Evolutionary conservation across 2,888 invertebrate genomes (phyloP).

Genomic region (Oligia strigilis): DNA sequence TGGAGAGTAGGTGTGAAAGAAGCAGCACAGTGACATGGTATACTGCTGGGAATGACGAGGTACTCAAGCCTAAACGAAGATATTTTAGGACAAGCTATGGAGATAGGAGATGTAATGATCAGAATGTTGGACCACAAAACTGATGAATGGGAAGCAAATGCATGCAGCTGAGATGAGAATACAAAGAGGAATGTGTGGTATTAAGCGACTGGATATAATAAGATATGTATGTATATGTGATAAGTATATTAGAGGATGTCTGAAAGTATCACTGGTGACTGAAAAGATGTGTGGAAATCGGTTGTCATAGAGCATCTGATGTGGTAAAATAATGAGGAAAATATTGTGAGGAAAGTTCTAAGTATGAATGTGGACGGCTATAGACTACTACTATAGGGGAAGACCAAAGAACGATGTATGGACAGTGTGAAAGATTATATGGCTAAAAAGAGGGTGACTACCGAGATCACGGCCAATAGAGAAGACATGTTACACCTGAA

Average conservation of each 20-base stretch:
- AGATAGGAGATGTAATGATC: neutral
- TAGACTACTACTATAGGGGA: slow-evolving; percentile 6
- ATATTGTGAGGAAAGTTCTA: neutral
- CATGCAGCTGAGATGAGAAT: neutral
- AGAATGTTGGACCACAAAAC: neutral
- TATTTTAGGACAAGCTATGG: slow-evolving; percentile 1
- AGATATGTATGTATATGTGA: no score
- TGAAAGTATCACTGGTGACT: neutral
- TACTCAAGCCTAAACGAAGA: neutral
- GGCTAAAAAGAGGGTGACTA: neutral
- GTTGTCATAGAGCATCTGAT: neutral
- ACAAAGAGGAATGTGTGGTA: neutral
- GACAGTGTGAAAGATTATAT: neutral
- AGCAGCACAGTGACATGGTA: neutral
- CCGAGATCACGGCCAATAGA: neutral
- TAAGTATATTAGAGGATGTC: neutral
- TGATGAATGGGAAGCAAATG: neutral
- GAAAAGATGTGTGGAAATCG: neutral
- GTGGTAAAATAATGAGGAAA: neutral
- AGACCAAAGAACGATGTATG: neutral
- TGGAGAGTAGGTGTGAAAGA: slow-evolving; percentile 8
- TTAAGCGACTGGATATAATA: neutral
- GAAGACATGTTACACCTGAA: neutral
- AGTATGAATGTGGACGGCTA: neutral
- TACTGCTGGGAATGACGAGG: neutral